Base-by-base conservation (phyloP, 2,797 vertebrate species). In the Alauda arvensis region DNA sequence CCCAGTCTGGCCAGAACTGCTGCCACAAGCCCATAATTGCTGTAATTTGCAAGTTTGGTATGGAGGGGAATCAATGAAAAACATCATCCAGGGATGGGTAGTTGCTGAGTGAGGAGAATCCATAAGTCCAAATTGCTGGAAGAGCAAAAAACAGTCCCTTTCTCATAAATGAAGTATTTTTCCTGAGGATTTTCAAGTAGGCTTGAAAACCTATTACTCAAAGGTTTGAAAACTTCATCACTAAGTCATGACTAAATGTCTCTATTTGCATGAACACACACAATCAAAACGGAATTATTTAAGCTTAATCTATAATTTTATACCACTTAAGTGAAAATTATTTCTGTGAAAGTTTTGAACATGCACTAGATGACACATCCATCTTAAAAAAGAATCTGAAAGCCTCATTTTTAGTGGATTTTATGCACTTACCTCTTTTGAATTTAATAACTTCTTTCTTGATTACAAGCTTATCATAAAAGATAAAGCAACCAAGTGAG, bases 181-280 rank as follows among this genome's bases (percentile, higher is more conserved):
- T 70, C 34, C 33, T n/a, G 33, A 85, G 48, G 26, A 61, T 68
- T 89, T 87, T 81, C 48, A 78, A 76, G 48, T 33, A 68, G 70
- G 34, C 55, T 80, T 93, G 52, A 83, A 89, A 92, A 78, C 39
- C 66, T 83, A 7, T 57, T 80, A 83, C 43, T 78, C 55, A 81
- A 33, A 83, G 75, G 29, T 89, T 86, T 77, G 70, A 91, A 81
- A 91, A 89, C 63, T 91, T 77, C 59, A 88, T 86, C 67, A 87
- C 34, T 46, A 91, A 89, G 52, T 83, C 77, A 78, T 72, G 60
- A 68, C 56, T 81, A 86, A 66, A 70, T 43, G 33, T 62, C 33
- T 78, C 37, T 51, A 46, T 89, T 75, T 80, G 70, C 88, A 89
- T 51, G 70, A 87, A 61, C 53, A 85, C 49, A 87, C 45, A 76